Evolutionary conservation across 2,797 vertebrate species (phyloP).

Genomic region (Phrynocephalus forsythii): DNA sequence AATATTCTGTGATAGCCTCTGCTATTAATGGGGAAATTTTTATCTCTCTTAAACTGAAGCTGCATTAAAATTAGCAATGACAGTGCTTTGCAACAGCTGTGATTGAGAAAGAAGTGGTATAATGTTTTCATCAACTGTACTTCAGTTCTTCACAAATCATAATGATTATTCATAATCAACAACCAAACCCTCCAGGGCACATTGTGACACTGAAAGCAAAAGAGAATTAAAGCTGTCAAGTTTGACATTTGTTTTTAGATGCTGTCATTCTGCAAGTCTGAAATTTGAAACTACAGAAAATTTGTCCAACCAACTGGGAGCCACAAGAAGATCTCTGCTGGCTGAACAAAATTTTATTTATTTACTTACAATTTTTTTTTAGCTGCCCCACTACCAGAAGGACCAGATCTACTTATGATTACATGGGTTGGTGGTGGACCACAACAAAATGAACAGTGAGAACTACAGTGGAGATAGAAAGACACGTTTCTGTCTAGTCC

Average conservation of each 20-base stretch:
- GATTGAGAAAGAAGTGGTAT: neutral
- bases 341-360: no score
- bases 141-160: neutral
- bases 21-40: neutral
- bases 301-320: neutral
- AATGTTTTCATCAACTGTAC: neutral
- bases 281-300: neutral
- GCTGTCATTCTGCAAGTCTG: neutral
- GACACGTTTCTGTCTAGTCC: neutral
- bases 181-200: neutral
- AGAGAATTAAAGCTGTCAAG: neutral
- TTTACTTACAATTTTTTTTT: no score
- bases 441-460: no score
- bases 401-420: no score
- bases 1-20: neutral
- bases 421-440: no score
- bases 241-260: neutral
- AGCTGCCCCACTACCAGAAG: no score
- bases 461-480: no score
- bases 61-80: neutral
- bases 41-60: neutral
- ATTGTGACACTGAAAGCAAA: neutral
- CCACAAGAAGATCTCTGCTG: neutral
- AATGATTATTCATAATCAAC: neutral
- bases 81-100: neutral